A percentile compares a stretch with the other conserved stretches of the same genome.
Conservation (phyloP, 2,113 vertebrate species). For the Craseonycteris thonglongyai region DNA sequence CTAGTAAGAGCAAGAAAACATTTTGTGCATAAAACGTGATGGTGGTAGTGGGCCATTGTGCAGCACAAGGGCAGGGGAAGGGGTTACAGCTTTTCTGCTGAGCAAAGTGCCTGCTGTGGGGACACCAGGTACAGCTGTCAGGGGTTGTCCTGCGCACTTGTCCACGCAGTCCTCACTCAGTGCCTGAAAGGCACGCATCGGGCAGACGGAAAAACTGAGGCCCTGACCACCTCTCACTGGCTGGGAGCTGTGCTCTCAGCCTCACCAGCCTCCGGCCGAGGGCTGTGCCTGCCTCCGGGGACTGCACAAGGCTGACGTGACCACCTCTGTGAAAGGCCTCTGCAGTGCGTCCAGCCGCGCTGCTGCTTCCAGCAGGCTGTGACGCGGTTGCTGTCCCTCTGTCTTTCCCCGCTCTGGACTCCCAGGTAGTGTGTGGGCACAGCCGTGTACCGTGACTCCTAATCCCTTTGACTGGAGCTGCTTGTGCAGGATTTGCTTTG, state of each 20-base stretch:
- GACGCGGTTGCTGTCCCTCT: rapidly evolving
- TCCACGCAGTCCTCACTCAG: background rate
- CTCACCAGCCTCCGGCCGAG: background rate
- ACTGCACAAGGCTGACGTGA: rapidly evolving
- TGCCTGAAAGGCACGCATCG: background rate
- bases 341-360: rapidly evolving
- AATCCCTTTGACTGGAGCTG: background rate
- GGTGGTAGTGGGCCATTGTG: background rate
- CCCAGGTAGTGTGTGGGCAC: background rate
- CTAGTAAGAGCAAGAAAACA: background rate
- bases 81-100: background rate
- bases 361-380: rapidly evolving
- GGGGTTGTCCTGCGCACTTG: rapidly evolving
- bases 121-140: background rate
- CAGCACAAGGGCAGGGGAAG: background rate
- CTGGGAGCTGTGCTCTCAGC: too few relatives aligned
- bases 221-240: too few relatives aligned
- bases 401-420: rapidly evolving
- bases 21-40: background rate
- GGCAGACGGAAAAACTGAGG: background rate
- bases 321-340: rapidly evolving
- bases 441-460: background rate
- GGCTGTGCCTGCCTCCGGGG: rapidly evolving
- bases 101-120: background rate
- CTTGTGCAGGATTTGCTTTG: background rate